Conservation (phyloP, 1,140 invertebrate species). For the Drosophila kurseongensis region DNA sequence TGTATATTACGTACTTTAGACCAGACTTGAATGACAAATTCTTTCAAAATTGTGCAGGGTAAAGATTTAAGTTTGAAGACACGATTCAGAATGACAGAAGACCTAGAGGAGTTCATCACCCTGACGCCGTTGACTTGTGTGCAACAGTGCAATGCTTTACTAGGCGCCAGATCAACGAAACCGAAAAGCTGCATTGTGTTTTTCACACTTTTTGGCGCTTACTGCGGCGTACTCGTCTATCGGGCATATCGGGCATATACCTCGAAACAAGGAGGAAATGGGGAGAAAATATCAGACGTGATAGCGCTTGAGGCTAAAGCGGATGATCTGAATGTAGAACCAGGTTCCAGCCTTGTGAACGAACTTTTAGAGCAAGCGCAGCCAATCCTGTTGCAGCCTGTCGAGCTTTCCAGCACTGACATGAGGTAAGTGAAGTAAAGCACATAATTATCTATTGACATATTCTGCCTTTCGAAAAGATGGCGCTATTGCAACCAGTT, state of each 20-base stretch:
- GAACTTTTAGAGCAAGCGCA: neutral
- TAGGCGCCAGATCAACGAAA: neutral
- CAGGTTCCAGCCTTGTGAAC: neutral
- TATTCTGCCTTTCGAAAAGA: neutral
- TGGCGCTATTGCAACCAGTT: slow-evolving; percentile 21
- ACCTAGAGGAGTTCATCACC: slow-evolving; percentile 34
- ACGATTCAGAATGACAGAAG: slow-evolving; percentile 7
- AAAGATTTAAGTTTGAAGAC: slow-evolving; percentile 6
- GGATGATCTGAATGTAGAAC: neutral
- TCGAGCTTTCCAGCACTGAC: slow-evolving; percentile 8
- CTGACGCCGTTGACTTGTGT: slow-evolving; percentile 42
- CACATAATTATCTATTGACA: neutral
- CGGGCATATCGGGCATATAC: slow-evolving; percentile 13
- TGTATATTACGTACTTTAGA: no score
- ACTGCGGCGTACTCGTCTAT: slow-evolving; percentile 27
- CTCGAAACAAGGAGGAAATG: neutral
- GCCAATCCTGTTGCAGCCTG: slow-evolving; percentile 19
- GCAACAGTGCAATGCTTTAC: slow-evolving; percentile 18
- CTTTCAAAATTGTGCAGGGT: slow-evolving; percentile 25
- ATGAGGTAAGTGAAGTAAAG: slow-evolving; percentile 4
- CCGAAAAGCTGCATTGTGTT: slow-evolving; percentile 16
- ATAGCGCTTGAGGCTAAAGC: neutral
- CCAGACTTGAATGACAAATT: neutral
- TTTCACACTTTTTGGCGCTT: slow-evolving; percentile 23
- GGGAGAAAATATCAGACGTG: neutral